These are phyloP conservation scores for Neopelma chrysocephalum DNA, from an alignment of 2,797 vertebrate genomes.

Conservation along the genomic window DNA sequence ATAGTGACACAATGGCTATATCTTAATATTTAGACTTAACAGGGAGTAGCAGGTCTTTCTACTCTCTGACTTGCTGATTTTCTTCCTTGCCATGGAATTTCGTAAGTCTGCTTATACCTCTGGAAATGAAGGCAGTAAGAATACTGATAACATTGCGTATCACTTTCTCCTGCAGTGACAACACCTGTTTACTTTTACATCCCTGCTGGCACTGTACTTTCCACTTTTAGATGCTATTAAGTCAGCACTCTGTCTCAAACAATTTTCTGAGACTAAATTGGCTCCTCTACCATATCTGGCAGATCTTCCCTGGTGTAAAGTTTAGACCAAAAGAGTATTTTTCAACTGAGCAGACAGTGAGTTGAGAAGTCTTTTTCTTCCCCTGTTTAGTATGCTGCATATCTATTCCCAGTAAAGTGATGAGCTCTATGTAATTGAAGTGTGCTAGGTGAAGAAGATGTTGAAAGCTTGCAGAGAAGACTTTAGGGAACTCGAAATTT, in stretches of 20 bases:
- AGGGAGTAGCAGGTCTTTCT: neutral
- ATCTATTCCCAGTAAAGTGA: neutral
- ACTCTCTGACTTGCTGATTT: slow-evolving; percentile 11
- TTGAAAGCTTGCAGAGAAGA: neutral
- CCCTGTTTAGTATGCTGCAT: neutral
- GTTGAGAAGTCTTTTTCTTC: neutral
- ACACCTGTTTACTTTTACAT: slow-evolving; percentile 40
- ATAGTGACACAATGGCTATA: neutral
- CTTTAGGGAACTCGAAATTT: neutral
- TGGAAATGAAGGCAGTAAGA: slow-evolving; percentile 1
- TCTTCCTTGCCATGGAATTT: neutral
- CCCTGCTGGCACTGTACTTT: slow-evolving; percentile 35
- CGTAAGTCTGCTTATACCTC: neutral
- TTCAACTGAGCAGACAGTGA: neutral
- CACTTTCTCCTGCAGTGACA: slow-evolving; percentile 13
- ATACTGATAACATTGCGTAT: neutral
- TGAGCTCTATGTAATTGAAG: neutral
- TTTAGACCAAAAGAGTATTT: neutral
- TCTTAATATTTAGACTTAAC: neutral
- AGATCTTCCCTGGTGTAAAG: neutral
- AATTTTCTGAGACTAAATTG: slow-evolving; percentile 32
- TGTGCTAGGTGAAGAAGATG: neutral
- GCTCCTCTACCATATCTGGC: slow-evolving; percentile 1
- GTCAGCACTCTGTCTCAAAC: slow-evolving; percentile 22
- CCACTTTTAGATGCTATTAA: slow-evolving; percentile 53